phyloP scores from a whole-genome alignment of 2,113 vertebrate species.

The Merops nubicus region DNA sequence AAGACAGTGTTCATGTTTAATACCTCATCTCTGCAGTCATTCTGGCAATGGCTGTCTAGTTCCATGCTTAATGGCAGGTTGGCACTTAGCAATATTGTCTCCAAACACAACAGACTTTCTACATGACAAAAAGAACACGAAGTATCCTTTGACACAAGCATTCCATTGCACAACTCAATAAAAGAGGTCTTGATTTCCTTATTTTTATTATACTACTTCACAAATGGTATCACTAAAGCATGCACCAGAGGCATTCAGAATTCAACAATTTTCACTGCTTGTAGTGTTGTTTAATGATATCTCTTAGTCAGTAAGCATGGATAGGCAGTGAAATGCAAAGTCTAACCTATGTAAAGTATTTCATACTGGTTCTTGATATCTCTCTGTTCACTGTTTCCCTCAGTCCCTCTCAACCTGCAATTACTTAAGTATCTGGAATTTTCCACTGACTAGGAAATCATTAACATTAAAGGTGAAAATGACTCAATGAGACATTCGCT shows the following conservation, averaged over 20 bases:
- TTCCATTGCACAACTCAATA: background rate
- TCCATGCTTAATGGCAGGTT: background rate
- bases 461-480: background rate
- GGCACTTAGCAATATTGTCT: background rate
- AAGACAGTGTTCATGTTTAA: background rate
- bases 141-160: background rate
- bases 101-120: background rate
- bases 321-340: background rate
- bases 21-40: background rate
- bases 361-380: background rate
- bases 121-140: background rate
- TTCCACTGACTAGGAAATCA: background rate
- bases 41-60: background rate
- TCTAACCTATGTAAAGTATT: fast-evolving
- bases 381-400: background rate
- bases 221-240: background rate
- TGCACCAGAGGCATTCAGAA: background rate
- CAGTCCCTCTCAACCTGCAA: background rate
- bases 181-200: background rate
- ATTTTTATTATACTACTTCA: background rate
- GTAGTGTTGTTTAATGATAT: background rate
- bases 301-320: background rate
- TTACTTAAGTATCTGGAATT: background rate
- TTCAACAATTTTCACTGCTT: background rate
- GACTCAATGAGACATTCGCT: too few relatives aligned